phyloP scores from a whole-genome alignment of 1,140 invertebrate species.

The Anastrepha ludens region DNA sequence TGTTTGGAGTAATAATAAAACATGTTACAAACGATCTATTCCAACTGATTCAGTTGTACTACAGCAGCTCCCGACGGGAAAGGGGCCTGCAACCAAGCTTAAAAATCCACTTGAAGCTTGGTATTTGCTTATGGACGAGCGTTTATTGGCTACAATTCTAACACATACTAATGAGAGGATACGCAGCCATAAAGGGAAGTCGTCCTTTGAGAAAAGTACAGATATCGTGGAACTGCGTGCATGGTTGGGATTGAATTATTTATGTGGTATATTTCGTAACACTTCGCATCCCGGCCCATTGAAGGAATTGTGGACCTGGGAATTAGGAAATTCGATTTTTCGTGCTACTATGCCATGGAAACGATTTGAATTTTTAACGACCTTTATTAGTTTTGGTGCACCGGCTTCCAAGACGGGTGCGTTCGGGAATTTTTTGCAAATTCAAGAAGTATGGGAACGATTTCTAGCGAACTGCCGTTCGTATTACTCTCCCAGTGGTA shows the following conservation, averaged over 20 bases:
- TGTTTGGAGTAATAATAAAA: conserved; percentile 8
- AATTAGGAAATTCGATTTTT: conserved; percentile 66
- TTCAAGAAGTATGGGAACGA: conserved; percentile 62
- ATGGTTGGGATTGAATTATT: conserved; percentile 64
- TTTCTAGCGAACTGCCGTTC: conserved; percentile 67
- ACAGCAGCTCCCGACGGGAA: not conserved
- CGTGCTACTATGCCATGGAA: conserved; percentile 64
- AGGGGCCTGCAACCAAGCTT: not conserved
- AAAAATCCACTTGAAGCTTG: conserved; percentile 1
- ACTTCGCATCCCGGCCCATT: conserved; percentile 60
- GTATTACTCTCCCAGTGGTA: conserved; percentile 66
- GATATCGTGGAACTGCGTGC: conserved; percentile 66
- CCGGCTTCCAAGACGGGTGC: not conserved
- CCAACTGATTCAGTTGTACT: not conserved
- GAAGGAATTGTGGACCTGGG: conserved; percentile 67
- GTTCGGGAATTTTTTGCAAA: not conserved
- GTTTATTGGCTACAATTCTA: not conserved
- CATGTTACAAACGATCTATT: not conserved
- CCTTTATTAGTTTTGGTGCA: conserved; percentile 56
- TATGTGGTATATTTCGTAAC: conserved; percentile 68
- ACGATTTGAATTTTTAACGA: conserved; percentile 63
- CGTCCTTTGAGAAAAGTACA: conserved; percentile 48
- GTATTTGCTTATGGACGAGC: not conserved
- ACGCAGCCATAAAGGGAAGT: not conserved
- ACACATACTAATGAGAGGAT: not conserved